These are phyloP conservation scores for Trissolcus brochymenae DNA, from an alignment of 2,888 invertebrate species.

Conservation along the genomic window DNA sequence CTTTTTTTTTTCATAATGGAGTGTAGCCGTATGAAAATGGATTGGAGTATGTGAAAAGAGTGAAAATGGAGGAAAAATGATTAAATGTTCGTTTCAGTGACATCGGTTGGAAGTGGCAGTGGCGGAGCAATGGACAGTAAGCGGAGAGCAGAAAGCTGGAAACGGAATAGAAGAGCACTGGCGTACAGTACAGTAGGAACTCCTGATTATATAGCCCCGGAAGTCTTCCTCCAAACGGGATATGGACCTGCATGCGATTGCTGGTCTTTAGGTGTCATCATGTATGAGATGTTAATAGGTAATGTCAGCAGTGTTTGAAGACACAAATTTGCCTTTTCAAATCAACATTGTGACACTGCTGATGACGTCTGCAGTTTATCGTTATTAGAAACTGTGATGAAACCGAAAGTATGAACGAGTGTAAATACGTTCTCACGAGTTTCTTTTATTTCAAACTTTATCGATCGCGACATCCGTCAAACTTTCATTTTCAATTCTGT, in stretches of 20 bases:
- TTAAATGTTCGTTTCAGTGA: conserved; percentile 60
- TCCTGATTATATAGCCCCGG: conserved; percentile 99
- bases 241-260: conserved; percentile 99
- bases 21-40: neutral
- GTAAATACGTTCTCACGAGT: too few relatives aligned
- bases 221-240: conserved; percentile 98
- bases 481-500: too few relatives aligned
- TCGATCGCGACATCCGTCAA: too few relatives aligned
- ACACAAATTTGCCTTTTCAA: too few relatives aligned
- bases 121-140: conserved; percentile 97
- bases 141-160: conserved; percentile 99
- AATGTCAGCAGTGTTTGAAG: conserved; percentile 17
- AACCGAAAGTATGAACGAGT: too few relatives aligned
- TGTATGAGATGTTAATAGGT: conserved; percentile 99
- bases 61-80: neutral
- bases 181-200: conserved; percentile 97
- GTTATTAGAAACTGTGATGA: too few relatives aligned
- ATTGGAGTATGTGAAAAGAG: neutral
- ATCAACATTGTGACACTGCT: too few relatives aligned
- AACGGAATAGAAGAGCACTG: conserved; percentile 95
- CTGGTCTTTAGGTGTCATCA: conserved; percentile 99
- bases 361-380: too few relatives aligned
- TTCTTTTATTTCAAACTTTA: too few relatives aligned
- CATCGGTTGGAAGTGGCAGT: conserved; percentile 73
- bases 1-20: neutral